A percentile compares a stretch with the other conserved stretches of the same genome.
Evolutionary conservation across 2,888 invertebrate genomes (phyloP).

Genomic region (Norana najaformis): DNA sequence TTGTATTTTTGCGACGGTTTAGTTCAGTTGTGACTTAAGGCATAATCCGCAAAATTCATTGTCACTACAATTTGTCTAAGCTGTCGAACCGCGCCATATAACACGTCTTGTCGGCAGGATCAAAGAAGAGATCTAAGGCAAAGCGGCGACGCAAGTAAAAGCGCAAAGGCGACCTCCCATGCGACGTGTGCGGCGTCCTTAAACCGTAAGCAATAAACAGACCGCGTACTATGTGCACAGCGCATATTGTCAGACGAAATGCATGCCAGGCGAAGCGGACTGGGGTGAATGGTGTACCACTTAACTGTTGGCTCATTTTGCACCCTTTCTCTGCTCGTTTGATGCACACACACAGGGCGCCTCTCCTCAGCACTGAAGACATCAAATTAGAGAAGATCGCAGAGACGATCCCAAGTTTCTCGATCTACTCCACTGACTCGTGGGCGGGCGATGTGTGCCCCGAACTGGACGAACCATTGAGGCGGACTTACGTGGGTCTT

Average conservation of each 20-base stretch:
- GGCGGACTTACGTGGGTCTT: too few relatives aligned
- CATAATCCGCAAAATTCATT: slow-evolving; percentile 1
- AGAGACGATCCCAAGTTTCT: neutral
- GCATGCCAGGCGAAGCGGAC: neutral
- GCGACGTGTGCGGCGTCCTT: slow-evolving; percentile 1
- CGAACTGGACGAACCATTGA: neutral
- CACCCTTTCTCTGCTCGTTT: neutral
- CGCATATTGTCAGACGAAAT: neutral
- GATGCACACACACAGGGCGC: neutral
- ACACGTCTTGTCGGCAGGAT: slow-evolving; percentile 21
- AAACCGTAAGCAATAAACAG: neutral
- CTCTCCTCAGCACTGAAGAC: neutral
- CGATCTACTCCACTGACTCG: neutral
- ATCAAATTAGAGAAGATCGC: neutral
- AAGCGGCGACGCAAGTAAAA: neutral
- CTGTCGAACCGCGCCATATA: neutral
- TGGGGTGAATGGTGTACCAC: neutral
- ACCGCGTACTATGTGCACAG: neutral
- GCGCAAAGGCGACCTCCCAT: neutral
- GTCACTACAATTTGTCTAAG: slow-evolving; percentile 25
- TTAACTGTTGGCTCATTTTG: neutral
- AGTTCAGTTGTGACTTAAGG: neutral
- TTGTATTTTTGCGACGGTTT: neutral
- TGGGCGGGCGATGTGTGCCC: neutral
- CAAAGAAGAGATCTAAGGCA: neutral